Evolutionary conservation across 2,888 invertebrate species (phyloP), one percentile per base, ranked within the genome.

Genomic region (Prenolepis imparis): DNA sequence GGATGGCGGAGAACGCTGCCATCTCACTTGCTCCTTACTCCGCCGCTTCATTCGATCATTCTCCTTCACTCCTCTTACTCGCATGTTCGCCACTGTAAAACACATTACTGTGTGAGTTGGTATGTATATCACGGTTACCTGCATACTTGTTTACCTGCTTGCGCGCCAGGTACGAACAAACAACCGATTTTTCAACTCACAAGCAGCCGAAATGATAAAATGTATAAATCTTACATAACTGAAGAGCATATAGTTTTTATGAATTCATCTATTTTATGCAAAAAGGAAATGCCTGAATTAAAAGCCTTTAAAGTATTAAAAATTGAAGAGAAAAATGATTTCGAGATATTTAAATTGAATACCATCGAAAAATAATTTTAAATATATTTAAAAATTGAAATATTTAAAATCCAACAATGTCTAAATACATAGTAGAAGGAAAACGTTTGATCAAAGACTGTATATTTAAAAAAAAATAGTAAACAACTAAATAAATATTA

Each of bases 1-100:
- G n/a, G n/a, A 8, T 86, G 86, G 88, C 89, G 91, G 89, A 88
- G 92, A 92, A 91, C 91, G 86, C 87, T 74, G 86, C 72, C 72
- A 83, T 83, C 84, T 77, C 84, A 86, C 84, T 68, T 72, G 70
- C 36, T 36, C 36, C 28, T n/a, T 28, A 28, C 28, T 3, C 3
- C 1, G 57, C 57, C 41, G 57, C 36, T 15, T 21, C 11, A 12
- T 39, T 21, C n/a, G n/a, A n/a, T 11, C n/a, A 52, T 41, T 44
- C 36, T 68, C 81, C 81, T 82, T 74, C 70, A 85, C 84, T 81
- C 28, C 28, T 28, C 3, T 28, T 28, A 3, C 28, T 28, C 28
- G 28, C 28, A 28, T 84, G 82, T 78, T 70, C 83, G 64, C 11
- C 36, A 61, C 67, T 55, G 9, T 21, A 18, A n/a, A 36, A 61